These are phyloP conservation scores for Blastobasis lacticolella DNA, from an alignment of 2,888 invertebrate genomes.

Conservation along the genomic window DNA sequence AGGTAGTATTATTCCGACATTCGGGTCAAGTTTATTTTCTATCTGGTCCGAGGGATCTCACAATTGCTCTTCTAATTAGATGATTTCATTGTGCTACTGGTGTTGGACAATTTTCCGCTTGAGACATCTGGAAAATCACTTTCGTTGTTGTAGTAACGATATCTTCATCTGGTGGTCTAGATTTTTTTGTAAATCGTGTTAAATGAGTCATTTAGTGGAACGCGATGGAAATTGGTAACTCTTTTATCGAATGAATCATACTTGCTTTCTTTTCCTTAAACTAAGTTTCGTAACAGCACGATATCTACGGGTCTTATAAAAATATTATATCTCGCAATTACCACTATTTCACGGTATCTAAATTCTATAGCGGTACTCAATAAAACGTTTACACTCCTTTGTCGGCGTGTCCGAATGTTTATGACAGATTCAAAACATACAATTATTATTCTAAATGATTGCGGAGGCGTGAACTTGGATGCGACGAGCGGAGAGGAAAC, in stretches of 20 bases:
- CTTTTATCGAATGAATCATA: slow-evolving; percentile 2
- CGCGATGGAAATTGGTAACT: slow-evolving; percentile 1
- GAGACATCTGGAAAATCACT: slow-evolving; percentile 3
- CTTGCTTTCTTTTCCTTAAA: not conserved
- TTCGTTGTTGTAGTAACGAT: slow-evolving; percentile 3
- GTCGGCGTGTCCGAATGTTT: slow-evolving; percentile 18
- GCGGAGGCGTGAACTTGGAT: slow-evolving; percentile 18
- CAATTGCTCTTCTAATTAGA: not conserved
- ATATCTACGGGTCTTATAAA: too few species aligned
- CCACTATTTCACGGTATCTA: not conserved
- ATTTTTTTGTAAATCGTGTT: slow-evolving; percentile 3
- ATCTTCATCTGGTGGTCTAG: slow-evolving; percentile 1
- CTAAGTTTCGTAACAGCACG: not conserved
- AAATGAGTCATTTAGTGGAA: slow-evolving; percentile 2
- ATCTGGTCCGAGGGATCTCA: not conserved
- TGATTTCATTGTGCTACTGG: not conserved
- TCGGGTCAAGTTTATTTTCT: not conserved
- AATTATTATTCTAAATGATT: slow-evolving; percentile 15
- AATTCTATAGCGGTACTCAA: slow-evolving; percentile 4
- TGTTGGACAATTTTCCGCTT: slow-evolving; percentile 5
- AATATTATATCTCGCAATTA: too few species aligned
- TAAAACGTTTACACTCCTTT: slow-evolving; percentile 9
- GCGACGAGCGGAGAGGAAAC: slow-evolving; percentile 19
- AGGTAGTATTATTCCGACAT: not conserved
- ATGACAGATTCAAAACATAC: slow-evolving; percentile 20